Evolutionary conservation across 2,113 vertebrate genomes (phyloP), one percentile per base, ranked within the genome.

Genomic region (Micromys minutus): DNA sequence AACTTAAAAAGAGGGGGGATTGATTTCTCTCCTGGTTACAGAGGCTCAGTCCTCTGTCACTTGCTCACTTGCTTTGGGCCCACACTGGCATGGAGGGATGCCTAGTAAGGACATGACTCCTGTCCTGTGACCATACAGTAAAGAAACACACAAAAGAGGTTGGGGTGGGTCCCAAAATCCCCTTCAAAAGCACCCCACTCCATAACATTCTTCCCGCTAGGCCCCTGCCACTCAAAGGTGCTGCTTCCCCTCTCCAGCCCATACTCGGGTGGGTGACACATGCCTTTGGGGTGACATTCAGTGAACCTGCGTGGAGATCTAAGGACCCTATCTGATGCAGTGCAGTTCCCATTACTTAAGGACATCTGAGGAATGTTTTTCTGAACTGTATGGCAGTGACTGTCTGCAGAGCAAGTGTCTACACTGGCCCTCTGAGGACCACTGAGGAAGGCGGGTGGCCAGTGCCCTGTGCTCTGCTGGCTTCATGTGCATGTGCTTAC

Each of bases 401-500:
- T 59, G 57, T 86, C 69, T 24, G 55, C 79, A 61, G 79, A 69
- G 45, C 45, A 69, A 31, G 55, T 12, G 7, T 12, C 39, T n/a
- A 9, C 17, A 3, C 42, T 74, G 15, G 39, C 12, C 1, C 71
- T n/a, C 31, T 8, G 52, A 57, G 89, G 69, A 21, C 6, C n/a
- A 26, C 9, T 2, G 31, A n/a, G 31, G 55, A 74, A 63, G 61
- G 52, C 31, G n/a, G 59, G 39, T n/a, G 16, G n/a, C 67, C 6
- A 16, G n/a, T 11, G 19, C 81, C 65, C 85, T 87, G 50, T 31
- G 61, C 63, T 87, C 31, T n/a, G 45, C 61, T 55, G 31, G 74
- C 42, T 29, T 50, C 9, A 7, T 0, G 6, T 81, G 29, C 61
- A 8, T 22, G 0, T 17, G n/a, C n/a, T 12, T 19, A 34, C n/a